Percentiles rank a stretch among this genome's conserved stretches.
Conservation (phyloP, 2,113 vertebrate species). For the Recurvirostra avosetta region DNA sequence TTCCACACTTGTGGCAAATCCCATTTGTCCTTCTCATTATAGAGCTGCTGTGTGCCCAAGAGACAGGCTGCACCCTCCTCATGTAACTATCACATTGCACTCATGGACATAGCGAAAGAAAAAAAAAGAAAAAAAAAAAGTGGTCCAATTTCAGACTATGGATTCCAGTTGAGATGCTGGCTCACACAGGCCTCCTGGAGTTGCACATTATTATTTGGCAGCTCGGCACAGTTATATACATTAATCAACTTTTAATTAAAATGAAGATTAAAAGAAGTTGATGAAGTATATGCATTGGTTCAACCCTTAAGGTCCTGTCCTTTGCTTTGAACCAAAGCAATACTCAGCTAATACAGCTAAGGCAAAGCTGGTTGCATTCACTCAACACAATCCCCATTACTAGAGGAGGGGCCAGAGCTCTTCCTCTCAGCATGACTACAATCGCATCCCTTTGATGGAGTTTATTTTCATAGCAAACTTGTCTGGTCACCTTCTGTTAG, state of each 20-base stretch:
- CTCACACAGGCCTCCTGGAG: not conserved
- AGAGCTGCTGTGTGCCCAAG: not conserved
- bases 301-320: not conserved
- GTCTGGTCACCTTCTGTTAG: slow-evolving; percentile 31
- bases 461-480: slow-evolving; percentile 52
- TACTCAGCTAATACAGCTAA: not conserved
- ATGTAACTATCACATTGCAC: accelerated
- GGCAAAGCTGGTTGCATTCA: not conserved
- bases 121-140: too few relatives aligned
- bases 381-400: not conserved
- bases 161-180: not conserved
- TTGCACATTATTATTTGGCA: not conserved
- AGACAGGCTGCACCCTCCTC: not conserved
- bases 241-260: not conserved
- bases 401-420: not conserved
- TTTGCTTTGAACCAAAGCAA: not conserved
- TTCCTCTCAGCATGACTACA: slow-evolving; percentile 31
- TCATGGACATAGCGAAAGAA: not conserved
- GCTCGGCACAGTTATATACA: not conserved
- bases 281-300: not conserved
- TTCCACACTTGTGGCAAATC: not conserved
- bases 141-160: not conserved
- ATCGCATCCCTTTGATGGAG: slow-evolving; percentile 4
- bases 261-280: not conserved
- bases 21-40: accelerated